Percentiles rank a stretch among this genome's conserved stretches.
Evolutionary conservation across 2,888 invertebrate genomes (phyloP).

Genomic region (Argynnis bischoffii): DNA sequence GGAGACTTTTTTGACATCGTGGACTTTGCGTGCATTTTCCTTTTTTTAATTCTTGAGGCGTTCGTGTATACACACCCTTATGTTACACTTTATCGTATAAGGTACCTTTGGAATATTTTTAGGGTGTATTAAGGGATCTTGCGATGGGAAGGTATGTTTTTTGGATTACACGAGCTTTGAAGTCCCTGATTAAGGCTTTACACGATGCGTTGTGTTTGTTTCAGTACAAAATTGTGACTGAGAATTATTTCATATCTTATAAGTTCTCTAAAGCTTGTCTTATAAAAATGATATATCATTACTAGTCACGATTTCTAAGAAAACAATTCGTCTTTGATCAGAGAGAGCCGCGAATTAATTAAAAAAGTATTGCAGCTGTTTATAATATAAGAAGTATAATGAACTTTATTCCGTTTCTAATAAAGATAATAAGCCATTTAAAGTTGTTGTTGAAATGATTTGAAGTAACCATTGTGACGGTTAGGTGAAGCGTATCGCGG

Average conservation of each 20-base stretch:
- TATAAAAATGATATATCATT: conserved; percentile 56
- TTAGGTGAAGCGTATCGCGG: conserved; percentile 44
- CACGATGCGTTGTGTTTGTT: conserved; percentile 73
- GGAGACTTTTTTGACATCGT: conserved; percentile 80
- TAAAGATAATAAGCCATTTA: conserved; percentile 20
- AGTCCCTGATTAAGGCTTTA: conserved; percentile 63
- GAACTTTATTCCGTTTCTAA: conserved; percentile 19
- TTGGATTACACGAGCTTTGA: conserved; percentile 76
- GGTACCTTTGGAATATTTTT: conserved; percentile 52
- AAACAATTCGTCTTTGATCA: conserved; percentile 61
- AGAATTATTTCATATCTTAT: background rate
- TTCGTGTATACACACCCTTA: conserved; percentile 68
- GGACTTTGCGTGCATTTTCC: conserved; percentile 67
- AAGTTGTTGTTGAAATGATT: conserved; percentile 8
- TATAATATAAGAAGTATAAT: conserved; percentile 33
- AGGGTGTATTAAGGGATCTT: conserved; percentile 69
- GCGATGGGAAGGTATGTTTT: conserved; percentile 68
- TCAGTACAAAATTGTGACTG: conserved; percentile 41
- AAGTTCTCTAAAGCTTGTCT: background rate
- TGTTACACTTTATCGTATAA: conserved; percentile 58
- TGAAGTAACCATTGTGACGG: conserved; percentile 33
- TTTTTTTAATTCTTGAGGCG: conserved; percentile 74
- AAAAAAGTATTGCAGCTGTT: conserved; percentile 57
- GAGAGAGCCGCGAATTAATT: conserved; percentile 65
- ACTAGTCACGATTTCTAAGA: conserved; percentile 57